Evolutionary conservation across 2,888 invertebrate genomes (phyloP).

Genomic region (Phorcus lineatus): DNA sequence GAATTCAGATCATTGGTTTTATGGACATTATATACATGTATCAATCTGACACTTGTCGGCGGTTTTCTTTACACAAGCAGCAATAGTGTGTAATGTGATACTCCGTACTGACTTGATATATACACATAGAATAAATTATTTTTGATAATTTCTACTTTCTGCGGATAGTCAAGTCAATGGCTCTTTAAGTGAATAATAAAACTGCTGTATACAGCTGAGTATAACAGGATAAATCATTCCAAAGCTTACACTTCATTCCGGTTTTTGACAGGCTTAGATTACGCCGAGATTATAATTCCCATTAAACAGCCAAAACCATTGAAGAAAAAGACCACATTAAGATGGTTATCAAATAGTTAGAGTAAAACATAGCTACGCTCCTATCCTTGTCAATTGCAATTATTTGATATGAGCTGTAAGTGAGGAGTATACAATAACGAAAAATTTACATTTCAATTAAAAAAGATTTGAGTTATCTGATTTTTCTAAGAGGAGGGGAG

Average conservation of each 20-base stretch:
- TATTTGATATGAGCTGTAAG: too few species aligned
- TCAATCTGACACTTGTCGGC: too few species aligned
- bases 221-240: slow-evolving; percentile 3
- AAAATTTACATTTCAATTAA: too few species aligned
- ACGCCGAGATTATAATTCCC: slow-evolving; percentile 10
- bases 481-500: too few species aligned
- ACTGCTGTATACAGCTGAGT: neutral
- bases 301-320: slow-evolving; percentile 4
- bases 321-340: slow-evolving; percentile 15
- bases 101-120: neutral
- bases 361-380: too few species aligned
- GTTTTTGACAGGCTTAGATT: slow-evolving; percentile 16
- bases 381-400: too few species aligned
- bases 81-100: neutral
- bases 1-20: too few species aligned
- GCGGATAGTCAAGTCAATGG: neutral
- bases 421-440: too few species aligned
- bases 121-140: neutral
- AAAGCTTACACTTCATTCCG: neutral
- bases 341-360: neutral
- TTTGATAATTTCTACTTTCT: slow-evolving; percentile 1
- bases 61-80: too few species aligned
- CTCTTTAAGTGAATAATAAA: slow-evolving; percentile 3
- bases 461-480: too few species aligned
- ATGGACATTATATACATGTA: too few species aligned